Conservation (phyloP, 2,113 vertebrate genomes). For the Electrona antarctica region DNA sequence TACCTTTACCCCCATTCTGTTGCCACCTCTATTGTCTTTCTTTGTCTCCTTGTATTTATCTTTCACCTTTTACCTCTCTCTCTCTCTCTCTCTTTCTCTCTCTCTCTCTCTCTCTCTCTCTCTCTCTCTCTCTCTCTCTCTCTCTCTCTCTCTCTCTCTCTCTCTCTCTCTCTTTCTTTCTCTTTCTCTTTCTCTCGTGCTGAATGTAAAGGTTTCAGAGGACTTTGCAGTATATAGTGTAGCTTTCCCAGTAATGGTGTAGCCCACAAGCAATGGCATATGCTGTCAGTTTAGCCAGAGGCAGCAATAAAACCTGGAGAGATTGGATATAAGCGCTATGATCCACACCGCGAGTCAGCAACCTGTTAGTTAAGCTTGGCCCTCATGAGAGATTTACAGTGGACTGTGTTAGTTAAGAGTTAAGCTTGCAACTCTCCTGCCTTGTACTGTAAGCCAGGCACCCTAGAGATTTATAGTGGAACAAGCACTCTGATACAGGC, state of each 20-base stretch:
- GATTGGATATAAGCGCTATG: slow-evolving; percentile 43
- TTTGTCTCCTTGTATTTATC: neutral
- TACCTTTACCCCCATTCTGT: neutral
- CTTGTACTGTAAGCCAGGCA: neutral
- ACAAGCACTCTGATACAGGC: slow-evolving; percentile 5
- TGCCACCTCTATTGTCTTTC: neutral
- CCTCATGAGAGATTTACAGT: neutral
- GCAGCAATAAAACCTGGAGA: slow-evolving; percentile 35
- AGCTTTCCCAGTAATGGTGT: slow-evolving; percentile 24
- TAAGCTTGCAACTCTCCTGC: slow-evolving; percentile 6
- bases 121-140: neutral
- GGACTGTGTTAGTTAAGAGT: slow-evolving; percentile 27
- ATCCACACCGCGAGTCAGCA: slow-evolving; percentile 31
- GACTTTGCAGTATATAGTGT: slow-evolving; percentile 23
- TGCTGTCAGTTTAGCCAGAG: slow-evolving; percentile 31
- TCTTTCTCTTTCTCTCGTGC: neutral
- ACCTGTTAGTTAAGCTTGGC: slow-evolving; percentile 18
- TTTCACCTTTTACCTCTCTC: neutral
- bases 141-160: neutral
- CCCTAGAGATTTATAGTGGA: slow-evolving; percentile 13
- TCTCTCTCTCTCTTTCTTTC: neutral
- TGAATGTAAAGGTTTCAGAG: slow-evolving; percentile 51
- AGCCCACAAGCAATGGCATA: slow-evolving; percentile 1
- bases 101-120: neutral
- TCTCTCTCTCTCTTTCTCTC: neutral